Percentiles rank a stretch among this genome's conserved stretches.
Conservation (phyloP, 2,113 vertebrate genomes). For the Labrus mixtus region DNA sequence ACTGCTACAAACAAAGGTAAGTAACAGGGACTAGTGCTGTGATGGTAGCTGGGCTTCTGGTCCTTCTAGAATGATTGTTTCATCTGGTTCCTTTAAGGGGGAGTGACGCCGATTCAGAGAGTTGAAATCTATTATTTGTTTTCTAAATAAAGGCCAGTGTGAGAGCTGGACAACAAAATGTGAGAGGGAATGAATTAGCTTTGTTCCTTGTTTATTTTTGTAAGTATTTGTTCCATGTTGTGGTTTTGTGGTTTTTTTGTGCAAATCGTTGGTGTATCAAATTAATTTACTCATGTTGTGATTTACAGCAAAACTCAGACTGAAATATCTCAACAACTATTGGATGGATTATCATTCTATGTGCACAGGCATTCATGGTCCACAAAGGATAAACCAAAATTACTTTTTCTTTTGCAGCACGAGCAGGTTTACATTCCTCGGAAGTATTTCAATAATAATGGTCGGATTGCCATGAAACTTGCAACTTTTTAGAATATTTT, state of each 20-base stretch:
- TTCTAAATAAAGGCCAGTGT: conserved; percentile 9
- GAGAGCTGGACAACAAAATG: conserved; percentile 21
- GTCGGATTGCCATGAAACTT: background rate
- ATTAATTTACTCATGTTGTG: background rate
- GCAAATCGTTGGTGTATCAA: background rate
- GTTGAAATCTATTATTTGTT: conserved; percentile 54
- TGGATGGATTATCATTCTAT: background rate
- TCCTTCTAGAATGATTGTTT: conserved; percentile 40
- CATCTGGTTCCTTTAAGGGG: conserved; percentile 35
- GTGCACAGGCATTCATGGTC: too few relatives aligned
- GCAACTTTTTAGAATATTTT: too few relatives aligned
- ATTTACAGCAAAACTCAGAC: background rate
- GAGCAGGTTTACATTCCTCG: too few relatives aligned
- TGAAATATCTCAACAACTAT: background rate
- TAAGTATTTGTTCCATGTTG: too few relatives aligned
- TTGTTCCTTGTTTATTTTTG: background rate
- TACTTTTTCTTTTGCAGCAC: background rate
- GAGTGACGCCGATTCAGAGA: conserved; percentile 20
- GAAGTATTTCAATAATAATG: background rate
- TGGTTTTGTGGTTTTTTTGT: background rate
- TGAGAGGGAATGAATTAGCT: conserved; percentile 13
- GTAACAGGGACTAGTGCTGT: conserved; percentile 69
- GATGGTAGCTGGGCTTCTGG: conserved; percentile 58
- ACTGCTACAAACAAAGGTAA: conserved; percentile 80
- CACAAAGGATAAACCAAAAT: too few relatives aligned